phyloP scores from a whole-genome alignment of 2,113 vertebrate species.

The Grammomys surdaster region DNA sequence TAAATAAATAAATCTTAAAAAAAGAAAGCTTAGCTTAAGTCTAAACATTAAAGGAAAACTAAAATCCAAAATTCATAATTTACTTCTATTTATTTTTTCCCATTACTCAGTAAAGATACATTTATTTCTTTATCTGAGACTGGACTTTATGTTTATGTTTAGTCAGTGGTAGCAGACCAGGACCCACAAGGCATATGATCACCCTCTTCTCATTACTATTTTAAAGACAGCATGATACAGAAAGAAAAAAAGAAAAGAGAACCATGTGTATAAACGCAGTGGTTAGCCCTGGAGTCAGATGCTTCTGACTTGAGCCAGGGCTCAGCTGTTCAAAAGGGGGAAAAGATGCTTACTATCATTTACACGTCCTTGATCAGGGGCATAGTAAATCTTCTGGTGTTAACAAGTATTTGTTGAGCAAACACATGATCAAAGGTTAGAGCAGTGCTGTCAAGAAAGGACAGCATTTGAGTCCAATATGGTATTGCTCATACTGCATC shows the following conservation, averaged over 20 bases:
- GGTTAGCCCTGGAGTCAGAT: constrained; percentile 23
- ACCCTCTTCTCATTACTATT: constrained; percentile 13
- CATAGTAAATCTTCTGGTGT: constrained; percentile 26
- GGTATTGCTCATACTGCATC: not conserved
- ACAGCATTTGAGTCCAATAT: not conserved
- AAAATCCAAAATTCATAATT: constrained; percentile 38
- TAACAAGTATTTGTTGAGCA: constrained; percentile 17
- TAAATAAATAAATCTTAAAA: too few species aligned
- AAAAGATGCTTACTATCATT: constrained; percentile 35
- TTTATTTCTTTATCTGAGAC: constrained; percentile 11
- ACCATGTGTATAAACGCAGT: not conserved
- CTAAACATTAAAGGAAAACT: constrained; percentile 52
- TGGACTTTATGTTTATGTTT: constrained; percentile 42
- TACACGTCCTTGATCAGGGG: not conserved
- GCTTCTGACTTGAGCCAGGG: constrained; percentile 39
- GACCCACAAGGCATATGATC: not conserved
- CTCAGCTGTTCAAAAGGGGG: constrained; percentile 36
- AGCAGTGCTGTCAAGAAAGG: not conserved
- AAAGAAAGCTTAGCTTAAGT: constrained; percentile 55
- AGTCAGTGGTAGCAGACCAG: constrained; percentile 24
- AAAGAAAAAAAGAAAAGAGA: not conserved
- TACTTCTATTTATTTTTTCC: constrained; percentile 38
- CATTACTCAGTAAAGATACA: constrained; percentile 42
- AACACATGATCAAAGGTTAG: constrained; percentile 33
- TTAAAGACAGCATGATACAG: constrained; percentile 22